Conservation (phyloP, 2,888 invertebrate species). For the Rhopalosiphum nymphaeae region DNA sequence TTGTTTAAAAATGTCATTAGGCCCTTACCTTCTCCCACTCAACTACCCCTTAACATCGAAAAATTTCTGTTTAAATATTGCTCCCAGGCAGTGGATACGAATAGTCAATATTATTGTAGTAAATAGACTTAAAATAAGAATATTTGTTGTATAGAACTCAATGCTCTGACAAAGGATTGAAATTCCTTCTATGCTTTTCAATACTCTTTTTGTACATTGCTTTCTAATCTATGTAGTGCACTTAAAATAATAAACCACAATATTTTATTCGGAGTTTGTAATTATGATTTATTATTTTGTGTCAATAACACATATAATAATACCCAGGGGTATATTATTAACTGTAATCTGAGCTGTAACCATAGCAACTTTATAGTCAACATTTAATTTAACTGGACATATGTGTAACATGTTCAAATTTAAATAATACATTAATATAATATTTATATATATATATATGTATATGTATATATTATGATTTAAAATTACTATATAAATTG, state of each 20-base stretch:
- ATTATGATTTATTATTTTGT: neutral
- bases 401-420: neutral
- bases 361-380: slow-evolving; percentile 60
- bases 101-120: neutral
- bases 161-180: neutral
- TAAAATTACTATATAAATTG: neutral
- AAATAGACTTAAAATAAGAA: neutral
- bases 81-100: neutral
- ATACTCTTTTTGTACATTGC: neutral
- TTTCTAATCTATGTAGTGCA: neutral
- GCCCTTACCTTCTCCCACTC: neutral
- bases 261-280: neutral
- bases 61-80: neutral
- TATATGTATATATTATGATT: neutral
- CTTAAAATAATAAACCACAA: neutral
- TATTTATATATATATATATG: neutral
- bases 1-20: neutral
- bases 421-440: neutral
- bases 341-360: slow-evolving; percentile 47
- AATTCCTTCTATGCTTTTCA: neutral
- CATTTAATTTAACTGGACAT: slow-evolving; percentile 27
- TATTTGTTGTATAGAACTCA: neutral
- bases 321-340: neutral
- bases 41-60: neutral
- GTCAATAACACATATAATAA: neutral